Conservation (phyloP, 2,113 vertebrate species). For the Dasyprocta punctata region DNA sequence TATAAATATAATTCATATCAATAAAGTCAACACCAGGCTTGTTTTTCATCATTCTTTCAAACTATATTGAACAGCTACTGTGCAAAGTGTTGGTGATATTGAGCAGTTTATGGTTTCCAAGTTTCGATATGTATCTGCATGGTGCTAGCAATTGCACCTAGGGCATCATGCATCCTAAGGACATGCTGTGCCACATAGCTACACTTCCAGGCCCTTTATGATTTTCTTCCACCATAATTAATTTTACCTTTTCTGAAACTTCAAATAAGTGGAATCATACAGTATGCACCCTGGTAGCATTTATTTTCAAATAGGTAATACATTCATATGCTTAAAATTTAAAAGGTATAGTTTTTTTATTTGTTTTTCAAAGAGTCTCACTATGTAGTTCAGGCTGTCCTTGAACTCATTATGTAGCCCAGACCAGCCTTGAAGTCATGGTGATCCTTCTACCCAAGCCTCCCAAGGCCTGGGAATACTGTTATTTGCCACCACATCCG, state of each 20-base stretch:
- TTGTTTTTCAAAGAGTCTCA: neutral
- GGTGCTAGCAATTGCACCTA: neutral
- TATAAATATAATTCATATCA: conserved; percentile 2
- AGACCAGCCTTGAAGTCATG: neutral
- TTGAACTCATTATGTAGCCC: too few species aligned
- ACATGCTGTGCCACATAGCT: neutral
- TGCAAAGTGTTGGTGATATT: neutral
- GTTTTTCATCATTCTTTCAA: conserved; percentile 41
- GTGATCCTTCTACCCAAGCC: neutral
- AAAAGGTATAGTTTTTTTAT: conserved; percentile 18
- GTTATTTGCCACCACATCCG: too few species aligned
- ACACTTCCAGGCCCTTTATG: neutral
- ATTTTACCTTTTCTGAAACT: conserved; percentile 58
- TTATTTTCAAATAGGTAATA: conserved; percentile 36
- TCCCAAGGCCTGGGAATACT: neutral
- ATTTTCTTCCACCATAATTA: neutral
- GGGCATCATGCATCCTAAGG: neutral
- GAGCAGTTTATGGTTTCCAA: neutral
- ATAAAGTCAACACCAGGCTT: conserved; percentile 35
- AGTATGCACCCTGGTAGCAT: neutral
- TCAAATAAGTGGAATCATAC: conserved; percentile 8
- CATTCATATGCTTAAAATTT: conserved; percentile 11
- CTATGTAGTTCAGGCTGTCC: neutral
- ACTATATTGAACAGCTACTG: neutral
- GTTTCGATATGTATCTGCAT: neutral